Conservation (phyloP, 2,888 invertebrate species). For the Ferrisia virgata region DNA sequence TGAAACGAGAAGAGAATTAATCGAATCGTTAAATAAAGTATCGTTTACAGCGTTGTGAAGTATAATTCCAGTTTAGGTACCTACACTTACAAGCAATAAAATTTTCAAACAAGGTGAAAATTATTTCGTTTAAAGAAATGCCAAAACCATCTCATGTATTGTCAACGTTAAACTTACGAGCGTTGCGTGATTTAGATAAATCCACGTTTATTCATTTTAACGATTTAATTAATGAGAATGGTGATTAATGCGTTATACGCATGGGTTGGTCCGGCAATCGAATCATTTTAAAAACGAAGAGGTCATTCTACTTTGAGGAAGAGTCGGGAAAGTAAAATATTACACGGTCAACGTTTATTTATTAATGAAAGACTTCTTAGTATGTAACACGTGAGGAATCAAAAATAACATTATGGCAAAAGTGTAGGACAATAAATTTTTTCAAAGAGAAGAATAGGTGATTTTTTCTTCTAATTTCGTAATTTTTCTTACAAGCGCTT, state of each 20-base stretch:
- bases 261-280: neutral
- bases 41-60: slow-evolving; percentile 6
- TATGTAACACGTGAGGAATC: too few relatives aligned
- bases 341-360: neutral
- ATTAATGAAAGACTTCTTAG: neutral
- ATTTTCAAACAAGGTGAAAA: slow-evolving; percentile 22
- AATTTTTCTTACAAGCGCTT: too few relatives aligned
- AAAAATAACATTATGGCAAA: too few relatives aligned
- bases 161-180: slow-evolving; percentile 2
- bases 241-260: neutral
- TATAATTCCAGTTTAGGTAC: neutral
- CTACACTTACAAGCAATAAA: slow-evolving; percentile 15
- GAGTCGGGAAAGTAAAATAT: neutral
- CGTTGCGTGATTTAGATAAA: slow-evolving; percentile 22
- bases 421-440: too few relatives aligned
- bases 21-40: slow-evolving; percentile 30
- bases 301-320: neutral
- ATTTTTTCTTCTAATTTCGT: too few relatives aligned
- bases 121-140: neutral
- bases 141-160: neutral
- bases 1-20: slow-evolving; percentile 1
- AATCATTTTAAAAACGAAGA: neutral
- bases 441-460: too few relatives aligned
- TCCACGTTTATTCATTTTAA: neutral
- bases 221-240: slow-evolving; percentile 22